Evolutionary conservation across 2,888 invertebrate species (phyloP).

Genomic region (Oscheius sp.): DNA sequence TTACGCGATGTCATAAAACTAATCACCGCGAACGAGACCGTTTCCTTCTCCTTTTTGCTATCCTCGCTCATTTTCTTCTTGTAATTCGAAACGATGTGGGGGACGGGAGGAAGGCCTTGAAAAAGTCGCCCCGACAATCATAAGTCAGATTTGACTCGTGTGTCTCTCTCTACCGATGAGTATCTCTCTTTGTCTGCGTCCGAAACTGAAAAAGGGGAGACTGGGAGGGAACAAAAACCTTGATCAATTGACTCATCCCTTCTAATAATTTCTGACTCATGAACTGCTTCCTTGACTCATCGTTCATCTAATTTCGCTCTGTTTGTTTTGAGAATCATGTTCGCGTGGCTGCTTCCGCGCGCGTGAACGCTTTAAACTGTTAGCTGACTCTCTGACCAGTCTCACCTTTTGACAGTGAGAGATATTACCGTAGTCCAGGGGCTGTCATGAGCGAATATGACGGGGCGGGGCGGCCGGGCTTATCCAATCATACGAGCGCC

Average conservation of each 20-base stretch:
- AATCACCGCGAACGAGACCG: background rate
- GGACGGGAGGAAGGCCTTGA: conserved; percentile 16
- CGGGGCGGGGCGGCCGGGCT: conserved; percentile 21
- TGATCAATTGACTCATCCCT: too few species aligned
- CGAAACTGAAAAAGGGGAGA: background rate
- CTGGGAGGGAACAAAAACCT: too few species aligned
- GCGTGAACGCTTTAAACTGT: conserved; percentile 25
- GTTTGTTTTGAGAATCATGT: conserved; percentile 24
- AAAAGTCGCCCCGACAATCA: conserved; percentile 27
- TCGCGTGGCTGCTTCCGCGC: conserved; percentile 9
- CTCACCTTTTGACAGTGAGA: background rate
- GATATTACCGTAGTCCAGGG: conserved; percentile 23
- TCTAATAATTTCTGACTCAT: background rate
- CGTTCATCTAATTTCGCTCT: conserved; percentile 3
- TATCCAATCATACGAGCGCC: conserved; percentile 36
- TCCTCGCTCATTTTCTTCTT: conserved; percentile 23
- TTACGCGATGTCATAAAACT: too few species aligned
- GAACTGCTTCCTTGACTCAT: background rate
- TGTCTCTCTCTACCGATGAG: conserved; percentile 13
- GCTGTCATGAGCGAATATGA: conserved; percentile 23
- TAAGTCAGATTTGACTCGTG: conserved; percentile 35
- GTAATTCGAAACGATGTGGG: conserved; percentile 9
- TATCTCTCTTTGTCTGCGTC: conserved; percentile 7
- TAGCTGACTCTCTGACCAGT: background rate
- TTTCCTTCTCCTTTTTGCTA: conserved; percentile 27